phyloP scores from a whole-genome alignment of 2,888 invertebrate genomes.

The Pterobdella sp. region DNA sequence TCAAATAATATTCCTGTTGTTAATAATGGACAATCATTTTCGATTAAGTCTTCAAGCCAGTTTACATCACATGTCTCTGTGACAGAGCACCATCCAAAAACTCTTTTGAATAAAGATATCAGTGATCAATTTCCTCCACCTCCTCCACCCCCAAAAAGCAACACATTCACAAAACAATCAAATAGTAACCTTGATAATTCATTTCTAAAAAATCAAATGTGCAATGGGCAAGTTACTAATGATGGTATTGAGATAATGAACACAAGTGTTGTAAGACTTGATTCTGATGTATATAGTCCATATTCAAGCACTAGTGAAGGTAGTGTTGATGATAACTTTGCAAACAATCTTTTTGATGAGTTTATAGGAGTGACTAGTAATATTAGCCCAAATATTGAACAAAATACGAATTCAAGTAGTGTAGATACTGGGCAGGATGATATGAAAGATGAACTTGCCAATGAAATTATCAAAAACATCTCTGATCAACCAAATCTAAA shows the following conservation, averaged over 20 bases:
- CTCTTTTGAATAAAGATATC: not conserved
- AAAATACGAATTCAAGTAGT: not conserved
- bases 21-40: too few species aligned
- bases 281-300: conserved; percentile 17
- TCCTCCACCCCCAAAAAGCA: not conserved
- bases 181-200: not conserved
- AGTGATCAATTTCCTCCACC: not conserved
- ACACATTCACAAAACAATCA: not conserved
- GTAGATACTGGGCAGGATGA: not conserved
- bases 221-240: not conserved
- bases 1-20: too few species aligned
- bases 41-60: too few species aligned
- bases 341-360: conserved; percentile 28
- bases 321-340: conserved; percentile 13
- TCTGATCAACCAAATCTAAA: not conserved
- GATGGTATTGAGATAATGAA: not conserved
- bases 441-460: not conserved
- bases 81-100: too few species aligned
- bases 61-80: too few species aligned
- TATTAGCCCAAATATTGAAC: conserved; percentile 8
- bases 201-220: not conserved
- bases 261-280: too few species aligned
- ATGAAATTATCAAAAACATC: conserved; percentile 5
- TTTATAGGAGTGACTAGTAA: not conserved
- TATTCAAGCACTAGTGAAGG: conserved; percentile 25